Evolutionary conservation across 2,113 vertebrate species (phyloP).

Genomic region (Hippocampus zosterae): DNA sequence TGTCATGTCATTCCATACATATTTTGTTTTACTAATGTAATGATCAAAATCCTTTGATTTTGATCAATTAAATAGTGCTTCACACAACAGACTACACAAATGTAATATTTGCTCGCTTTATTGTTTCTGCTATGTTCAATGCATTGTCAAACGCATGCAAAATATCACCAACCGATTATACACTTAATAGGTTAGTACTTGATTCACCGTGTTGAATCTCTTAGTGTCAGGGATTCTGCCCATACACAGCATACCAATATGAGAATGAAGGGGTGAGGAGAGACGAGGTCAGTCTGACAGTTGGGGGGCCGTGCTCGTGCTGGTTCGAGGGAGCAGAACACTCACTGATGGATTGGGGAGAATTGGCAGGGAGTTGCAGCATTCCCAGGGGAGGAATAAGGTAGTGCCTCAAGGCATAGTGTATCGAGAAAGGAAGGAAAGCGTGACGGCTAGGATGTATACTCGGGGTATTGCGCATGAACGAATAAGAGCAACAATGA

Average conservation of each 20-base stretch:
- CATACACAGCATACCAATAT: not conserved
- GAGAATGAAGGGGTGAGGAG: not conserved
- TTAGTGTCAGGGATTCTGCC: not conserved
- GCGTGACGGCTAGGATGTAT: not conserved
- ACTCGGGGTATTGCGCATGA: constrained; percentile 15
- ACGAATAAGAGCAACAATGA: constrained; percentile 12
- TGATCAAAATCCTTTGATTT: too few species aligned
- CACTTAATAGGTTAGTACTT: not conserved
- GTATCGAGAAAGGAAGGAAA: not conserved
- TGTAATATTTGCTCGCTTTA: too few species aligned
- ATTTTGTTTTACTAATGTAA: not conserved
- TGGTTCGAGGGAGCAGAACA: constrained; percentile 4
- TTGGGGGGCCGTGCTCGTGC: not conserved
- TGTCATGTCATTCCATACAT: not conserved
- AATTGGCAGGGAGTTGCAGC: constrained; percentile 57
- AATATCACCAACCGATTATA: not conserved
- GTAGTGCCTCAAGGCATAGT: constrained; percentile 34
- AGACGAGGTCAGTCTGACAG: not conserved
- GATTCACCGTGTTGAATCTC: not conserved
- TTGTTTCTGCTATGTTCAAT: not conserved
- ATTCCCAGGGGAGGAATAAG: constrained; percentile 41
- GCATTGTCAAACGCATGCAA: not conserved
- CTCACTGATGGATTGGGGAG: constrained; percentile 45
- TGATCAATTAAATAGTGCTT: not conserved
- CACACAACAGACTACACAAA: too few species aligned